Base-by-base conservation (phyloP, 2,113 vertebrate species). In the Siniperca chuatsi region DNA sequence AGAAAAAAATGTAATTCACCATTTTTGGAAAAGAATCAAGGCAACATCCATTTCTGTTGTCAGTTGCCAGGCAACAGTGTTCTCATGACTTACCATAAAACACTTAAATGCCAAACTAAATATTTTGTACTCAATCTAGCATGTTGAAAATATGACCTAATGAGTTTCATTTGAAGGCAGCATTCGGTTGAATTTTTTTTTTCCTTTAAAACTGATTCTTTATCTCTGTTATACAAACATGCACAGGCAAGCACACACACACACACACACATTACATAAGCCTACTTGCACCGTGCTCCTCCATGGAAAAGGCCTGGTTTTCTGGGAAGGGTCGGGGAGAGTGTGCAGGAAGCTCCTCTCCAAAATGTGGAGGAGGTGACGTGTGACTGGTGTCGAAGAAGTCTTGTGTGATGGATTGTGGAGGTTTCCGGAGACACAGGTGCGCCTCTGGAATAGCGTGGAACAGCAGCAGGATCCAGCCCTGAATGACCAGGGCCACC, bases 391-490 rank as follows among this genome's bases (percentile, higher is more conserved):
- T 97, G 79, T 99, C 97, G 33, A 98, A 99, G 95, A 98, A 99
- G 94, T 98, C 98, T 75, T 97, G 97, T 0, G 96, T 94, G 89
- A 90, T 95, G 35, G 97, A 96, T 82, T 96, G 95, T 35, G 94
- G 94, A 0, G 96, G 92, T 0, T 96, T 96, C 58, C 96, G 94
- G 69, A 99, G 97, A 91, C 96, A 96, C 80, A 97, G 96, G 92
- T 99, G 97, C 4, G 97, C 94, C 93, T 99, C 98, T 1, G 98
- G 97, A 87, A 99, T 97, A 46, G 97, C 97, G 0, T 99, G 97
- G 87, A 98, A 97, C 87, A 99, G 94, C 81, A 99, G 93, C 65
- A 99, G 97, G 65, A 98, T 96, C 98, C 98, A 99, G 29, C 97
- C 98, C 67, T 97, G 98, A 81, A 97, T 95, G 61, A 97, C 97